These are phyloP conservation scores for Amiota mariae DNA, from an alignment of 2,888 invertebrate genomes.

Conservation along the genomic window DNA sequence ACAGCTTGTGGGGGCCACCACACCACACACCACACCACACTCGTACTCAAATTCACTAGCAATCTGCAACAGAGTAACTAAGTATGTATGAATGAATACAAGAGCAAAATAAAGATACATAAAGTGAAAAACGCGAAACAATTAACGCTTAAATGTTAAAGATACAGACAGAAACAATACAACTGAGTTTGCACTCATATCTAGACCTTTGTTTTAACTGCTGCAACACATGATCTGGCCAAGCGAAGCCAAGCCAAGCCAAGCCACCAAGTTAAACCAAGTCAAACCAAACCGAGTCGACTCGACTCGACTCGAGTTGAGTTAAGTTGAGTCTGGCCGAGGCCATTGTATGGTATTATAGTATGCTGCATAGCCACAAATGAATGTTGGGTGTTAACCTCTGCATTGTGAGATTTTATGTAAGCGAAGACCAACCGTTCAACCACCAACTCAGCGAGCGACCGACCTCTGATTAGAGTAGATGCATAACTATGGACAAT, in stretches of 20 bases:
- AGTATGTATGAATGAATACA: too few relatives aligned
- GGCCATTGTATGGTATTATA: too few relatives aligned
- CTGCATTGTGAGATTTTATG: not conserved
- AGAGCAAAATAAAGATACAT: not conserved
- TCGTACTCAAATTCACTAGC: not conserved
- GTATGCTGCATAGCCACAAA: not conserved
- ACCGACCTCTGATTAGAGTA: too few relatives aligned
- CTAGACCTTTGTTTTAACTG: not conserved
- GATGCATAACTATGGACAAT: too few relatives aligned
- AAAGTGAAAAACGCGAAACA: not conserved
- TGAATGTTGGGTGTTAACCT: slow-evolving; percentile 19
- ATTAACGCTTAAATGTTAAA: slow-evolving; percentile 28
- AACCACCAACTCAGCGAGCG: too few relatives aligned
- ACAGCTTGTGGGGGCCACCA: not conserved
- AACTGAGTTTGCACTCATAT: not conserved
- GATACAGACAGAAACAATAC: not conserved
- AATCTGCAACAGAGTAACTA: not conserved
- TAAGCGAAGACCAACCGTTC: not conserved
- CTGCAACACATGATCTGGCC: not conserved
- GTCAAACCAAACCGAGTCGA: too few relatives aligned
- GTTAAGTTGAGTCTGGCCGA: too few relatives aligned
- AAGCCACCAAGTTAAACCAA: too few relatives aligned
- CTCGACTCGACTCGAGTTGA: too few relatives aligned
- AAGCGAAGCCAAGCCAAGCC: too few relatives aligned
- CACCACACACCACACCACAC: too few relatives aligned